Evolutionary conservation across 2,888 invertebrate species (phyloP).

Genomic region (Cephalotes varians): DNA sequence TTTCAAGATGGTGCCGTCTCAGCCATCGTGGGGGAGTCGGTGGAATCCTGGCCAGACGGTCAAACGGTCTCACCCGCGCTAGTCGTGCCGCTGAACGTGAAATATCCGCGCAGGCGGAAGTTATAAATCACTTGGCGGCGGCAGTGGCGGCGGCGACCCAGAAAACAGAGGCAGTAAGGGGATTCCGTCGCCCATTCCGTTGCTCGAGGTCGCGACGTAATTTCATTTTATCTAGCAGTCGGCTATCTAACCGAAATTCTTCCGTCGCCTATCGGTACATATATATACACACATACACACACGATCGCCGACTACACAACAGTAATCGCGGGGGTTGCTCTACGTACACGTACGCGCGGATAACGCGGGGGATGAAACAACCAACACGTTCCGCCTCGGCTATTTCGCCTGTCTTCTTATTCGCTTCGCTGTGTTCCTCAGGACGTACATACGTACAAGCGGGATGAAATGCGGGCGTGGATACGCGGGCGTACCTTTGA

Average conservation of each 20-base stretch:
- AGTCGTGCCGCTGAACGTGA: conserved; percentile 64
- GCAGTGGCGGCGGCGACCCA: conserved; percentile 73
- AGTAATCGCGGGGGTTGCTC: not conserved
- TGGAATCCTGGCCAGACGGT: conserved; percentile 67
- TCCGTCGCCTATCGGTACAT: conserved; percentile 53
- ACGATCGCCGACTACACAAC: not conserved
- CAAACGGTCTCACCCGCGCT: conserved; percentile 65
- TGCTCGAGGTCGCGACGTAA: conserved; percentile 71
- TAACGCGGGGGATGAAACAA: conserved; percentile 34
- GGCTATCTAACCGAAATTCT: conserved; percentile 72
- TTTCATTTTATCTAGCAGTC: conserved; percentile 77
- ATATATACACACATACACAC: not conserved
- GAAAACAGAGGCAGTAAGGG: conserved; percentile 72
- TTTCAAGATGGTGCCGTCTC: conserved; percentile 51
- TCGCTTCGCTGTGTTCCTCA: conserved; percentile 26
- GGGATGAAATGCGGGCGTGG: conserved; percentile 27
- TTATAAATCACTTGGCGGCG: conserved; percentile 77
- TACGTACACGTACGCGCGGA: not conserved
- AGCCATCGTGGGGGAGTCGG: not conserved
- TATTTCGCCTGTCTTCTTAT: conserved; percentile 34
- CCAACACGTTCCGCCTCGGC: conserved; percentile 49
- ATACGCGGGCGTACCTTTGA: conserved; percentile 17
- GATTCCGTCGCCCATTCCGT: conserved; percentile 63
- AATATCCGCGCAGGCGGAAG: conserved; percentile 75
- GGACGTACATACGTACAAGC: conserved; percentile 1